Base-by-base conservation (phyloP, 1,140 invertebrate genomes). In the Cherax quadricarinatus region DNA sequence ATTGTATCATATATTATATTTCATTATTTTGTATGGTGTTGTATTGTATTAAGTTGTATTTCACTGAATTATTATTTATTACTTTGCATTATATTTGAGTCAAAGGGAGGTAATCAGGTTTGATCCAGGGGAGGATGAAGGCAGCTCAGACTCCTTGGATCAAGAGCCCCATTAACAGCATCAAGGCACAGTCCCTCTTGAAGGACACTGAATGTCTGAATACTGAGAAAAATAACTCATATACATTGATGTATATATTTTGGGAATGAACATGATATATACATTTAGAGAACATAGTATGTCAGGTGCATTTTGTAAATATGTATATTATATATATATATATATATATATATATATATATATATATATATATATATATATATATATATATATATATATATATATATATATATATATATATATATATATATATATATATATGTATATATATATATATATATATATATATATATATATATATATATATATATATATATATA, bases 321-420 rank as follows among this genome's bases (percentile, higher is more conserved):
- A 41, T 41, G 30, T n/a, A n/a, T n/a, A n/a, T n/a, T n/a, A n/a
- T n/a, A n/a, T n/a, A n/a, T n/a, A n/a, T n/a, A n/a, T n/a, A n/a
- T n/a, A n/a, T n/a, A n/a, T 78, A 78, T 78, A 78, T 78, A 78
- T 78, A 78, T 78, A 78, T 78, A 78, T 78, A 78, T 78, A 78
- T 78, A 78, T 78, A 78, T 78, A 78, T 78, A 78, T 78, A 78
- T 78, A 78, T 78, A 78, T 78, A 78, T 78, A 78, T 78, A 78
- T 78, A 78, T 78, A 78, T 78, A 24, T 78, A 78, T 78, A 78
- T 78, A 78, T 78, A 78, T 78, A 78, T 78, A 78, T 78, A 78
- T 78, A 78, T 78, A 78, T 78, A 78, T 78, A 78, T 78, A 78
- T 78, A 78, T 78, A 78, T 21, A 78, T 78, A 78, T 78, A 78